Evolutionary conservation across 1,140 invertebrate species (phyloP), one percentile per base, ranked within the genome.

Genomic region (Sinonovacula constricta): DNA sequence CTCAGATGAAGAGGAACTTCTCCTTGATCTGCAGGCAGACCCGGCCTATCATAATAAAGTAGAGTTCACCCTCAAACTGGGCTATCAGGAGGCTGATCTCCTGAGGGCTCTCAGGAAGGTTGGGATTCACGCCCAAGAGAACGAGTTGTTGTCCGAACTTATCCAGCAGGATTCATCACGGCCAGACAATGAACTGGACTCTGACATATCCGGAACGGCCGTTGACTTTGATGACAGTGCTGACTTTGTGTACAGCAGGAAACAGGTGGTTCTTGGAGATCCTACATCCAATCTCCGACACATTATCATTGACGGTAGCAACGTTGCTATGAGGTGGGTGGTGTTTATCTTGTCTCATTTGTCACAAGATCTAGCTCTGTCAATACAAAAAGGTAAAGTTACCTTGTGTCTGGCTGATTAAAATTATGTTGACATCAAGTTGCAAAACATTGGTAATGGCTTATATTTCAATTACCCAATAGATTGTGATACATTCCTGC

Each of bases 71-170:
- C 91, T 96, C 33, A 98, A 97, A 91, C 91, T 98, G 53, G 97
- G 97, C 14, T 99, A 98, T 90, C 95, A 95, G 0, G 97, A 99
- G 83, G 91, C 93, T 34, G 93, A 97, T 66, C 95, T 98, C 0
- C 94, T 96, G 81, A 94, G 94, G 0, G 97, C 96, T 0, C 88
- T 98, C 15, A 93, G 94, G 60, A 96, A 96, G 85, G 90, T 98
- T 0, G 97, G 97, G 0, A 93, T 94, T 0, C 93, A 95, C 83
- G 96, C 96, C 0, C 94, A 94, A 4, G 94, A 97, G 80, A 97
- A 98, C 87, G 96, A 97, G 86, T 92, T 98, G 0, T 88, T 99
- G 22, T 96, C 94, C 7, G 93, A 94, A 86, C 87, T 94, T 60
- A 93, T 93, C 5, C 90, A 92, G 66, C 75, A 93, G 10, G 91